Percentiles rank a stretch among this genome's conserved stretches.
These are phyloP conservation scores for Trichopoda pennipes DNA, from an alignment of 2,888 invertebrate genomes.

Conservation along the genomic window DNA sequence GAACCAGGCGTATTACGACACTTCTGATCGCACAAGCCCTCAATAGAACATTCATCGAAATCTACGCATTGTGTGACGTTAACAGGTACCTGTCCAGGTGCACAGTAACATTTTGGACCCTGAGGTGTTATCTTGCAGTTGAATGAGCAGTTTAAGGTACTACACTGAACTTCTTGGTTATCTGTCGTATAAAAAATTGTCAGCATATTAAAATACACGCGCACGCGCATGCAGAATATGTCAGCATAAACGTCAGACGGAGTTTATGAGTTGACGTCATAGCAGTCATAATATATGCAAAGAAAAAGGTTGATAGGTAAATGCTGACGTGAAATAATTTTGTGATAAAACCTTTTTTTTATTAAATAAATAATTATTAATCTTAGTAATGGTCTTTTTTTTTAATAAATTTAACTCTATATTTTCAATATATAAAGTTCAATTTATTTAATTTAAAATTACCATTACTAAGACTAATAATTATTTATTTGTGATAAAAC, in stretches of 20 bases:
- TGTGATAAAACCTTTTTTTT: no score
- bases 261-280: neutral
- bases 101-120: constrained; percentile 89
- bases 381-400: no score
- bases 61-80: constrained; percentile 85
- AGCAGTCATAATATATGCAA: neutral
- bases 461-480: no score
- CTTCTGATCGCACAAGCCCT: constrained; percentile 87
- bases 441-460: no score
- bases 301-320: neutral
- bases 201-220: constrained; percentile 2
- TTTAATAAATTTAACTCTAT: no score
- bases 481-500: no score
- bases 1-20: constrained; percentile 87
- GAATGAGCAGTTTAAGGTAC: constrained; percentile 83
- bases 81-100: constrained; percentile 84
- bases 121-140: constrained; percentile 87
- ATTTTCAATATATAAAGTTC: no score
- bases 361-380: no score
- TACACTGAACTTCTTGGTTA: constrained; percentile 81
- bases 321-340: neutral
- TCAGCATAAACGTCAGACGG: neutral
- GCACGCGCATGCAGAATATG: neutral
- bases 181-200: constrained; percentile 70
- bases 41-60: constrained; percentile 88